A percentile compares a stretch with the other conserved stretches of the same genome.
These are phyloP conservation scores for Hyperoplus lanceolatus DNA, from an alignment of 2,797 vertebrate species.

Conservation along the genomic window DNA sequence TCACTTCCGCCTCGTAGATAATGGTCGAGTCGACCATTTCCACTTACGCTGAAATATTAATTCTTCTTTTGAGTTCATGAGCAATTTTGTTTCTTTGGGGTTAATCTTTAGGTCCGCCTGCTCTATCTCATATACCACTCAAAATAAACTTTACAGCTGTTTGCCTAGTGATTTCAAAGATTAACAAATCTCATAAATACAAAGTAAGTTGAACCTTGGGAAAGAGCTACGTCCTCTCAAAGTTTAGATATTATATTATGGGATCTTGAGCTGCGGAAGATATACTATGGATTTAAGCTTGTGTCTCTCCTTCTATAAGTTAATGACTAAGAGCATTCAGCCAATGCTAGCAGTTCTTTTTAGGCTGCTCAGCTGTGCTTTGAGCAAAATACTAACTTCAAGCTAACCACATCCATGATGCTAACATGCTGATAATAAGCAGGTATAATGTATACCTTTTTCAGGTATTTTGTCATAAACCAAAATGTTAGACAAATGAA, in stretches of 20 bases:
- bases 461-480: neutral
- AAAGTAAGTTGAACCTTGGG: no score
- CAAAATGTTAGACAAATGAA: neutral
- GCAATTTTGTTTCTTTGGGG: neutral
- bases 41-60: constrained; percentile 42
- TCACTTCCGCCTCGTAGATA: neutral
- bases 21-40: constrained; percentile 13
- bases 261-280: no score
- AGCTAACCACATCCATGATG: neutral
- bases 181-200: no score
- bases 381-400: neutral
- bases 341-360: neutral
- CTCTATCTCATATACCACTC: no score
- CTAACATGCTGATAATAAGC: neutral
- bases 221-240: no score
- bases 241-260: no score
- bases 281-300: no score
- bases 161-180: no score
- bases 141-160: no score
- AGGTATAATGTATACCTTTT: no score
- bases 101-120: no score
- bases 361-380: neutral
- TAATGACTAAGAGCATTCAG: neutral
- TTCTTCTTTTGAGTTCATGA: neutral
- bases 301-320: neutral